Base-by-base conservation (phyloP, 1,140 invertebrate species). In the Ylistrum balloti region DNA sequence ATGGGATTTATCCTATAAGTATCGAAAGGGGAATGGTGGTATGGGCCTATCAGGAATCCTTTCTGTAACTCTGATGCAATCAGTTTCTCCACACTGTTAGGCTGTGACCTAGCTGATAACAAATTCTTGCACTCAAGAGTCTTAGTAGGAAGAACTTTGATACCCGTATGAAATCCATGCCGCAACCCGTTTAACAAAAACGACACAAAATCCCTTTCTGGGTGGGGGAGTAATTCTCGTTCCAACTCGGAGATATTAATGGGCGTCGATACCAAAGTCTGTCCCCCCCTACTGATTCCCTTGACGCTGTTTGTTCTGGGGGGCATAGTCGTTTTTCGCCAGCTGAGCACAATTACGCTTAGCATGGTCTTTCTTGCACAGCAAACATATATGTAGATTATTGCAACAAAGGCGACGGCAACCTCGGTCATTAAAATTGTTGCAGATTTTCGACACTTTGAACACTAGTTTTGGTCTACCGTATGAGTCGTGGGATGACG, bases 1-100 rank as follows among this genome's bases (percentile, higher is more conserved):
- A 92, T 85, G 20, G 91, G 91, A 88, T 56, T 92, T 32, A 92
- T 74, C 20, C 88, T 0, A 88, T 89, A 91, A 13, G 22, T 38
- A 74, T 33, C 0, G 35, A 90, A 92, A 48, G 88, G 91, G 20
- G 35, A 20, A 2, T n/a, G 11, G 22, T 32, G 9, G 85, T 91
- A 91, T 5, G 90, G 90, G 22, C 91, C 91, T 34, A 35, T 33
- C 1, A 92, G 28, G 35, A 88, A 91, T 17, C 88, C 91, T 86
- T 91, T 91, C 1, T 48, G 20, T 20, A 86, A 13, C 86, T 91
- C 88, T 20, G 86, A 86, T 33, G 22, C 20, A 20, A 91, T 85
- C 34, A 88, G 33, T 33, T 88, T 20, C 3, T 33, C 17, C 9
- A 86, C 74, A 17, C 20, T 38, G 33, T 90, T 86, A 48, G 33